Evolutionary conservation across 1,140 invertebrate genomes (phyloP).

Genomic region (Drosophila rhopaloa): DNA sequence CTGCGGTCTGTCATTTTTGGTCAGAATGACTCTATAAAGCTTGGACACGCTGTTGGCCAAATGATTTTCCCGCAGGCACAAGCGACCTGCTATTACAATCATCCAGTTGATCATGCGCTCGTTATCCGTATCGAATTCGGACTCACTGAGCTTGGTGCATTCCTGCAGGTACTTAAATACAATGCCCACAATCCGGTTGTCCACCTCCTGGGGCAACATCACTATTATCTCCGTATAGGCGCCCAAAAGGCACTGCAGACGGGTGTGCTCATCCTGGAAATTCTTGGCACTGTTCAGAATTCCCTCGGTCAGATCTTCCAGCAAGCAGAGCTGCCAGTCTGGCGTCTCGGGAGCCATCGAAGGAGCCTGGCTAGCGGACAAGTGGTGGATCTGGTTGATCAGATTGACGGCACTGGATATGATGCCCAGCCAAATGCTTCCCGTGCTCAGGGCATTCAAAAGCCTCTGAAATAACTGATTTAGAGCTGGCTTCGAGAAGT

Average conservation of each 20-base stretch:
- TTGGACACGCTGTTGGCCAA: conserved; percentile 49
- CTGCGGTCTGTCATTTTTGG: conserved; percentile 73
- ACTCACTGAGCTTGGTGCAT: conserved; percentile 61
- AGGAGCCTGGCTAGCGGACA: conserved; percentile 58
- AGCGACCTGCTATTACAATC: conserved; percentile 71
- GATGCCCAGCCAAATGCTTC: conserved; percentile 62
- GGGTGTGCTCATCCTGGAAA: conserved; percentile 53
- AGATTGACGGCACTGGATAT: conserved; percentile 60
- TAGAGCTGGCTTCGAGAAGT: conserved; percentile 70
- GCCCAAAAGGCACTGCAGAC: conserved; percentile 55
- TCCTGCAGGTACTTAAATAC: conserved; percentile 68
- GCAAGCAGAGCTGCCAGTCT: conserved; percentile 45
- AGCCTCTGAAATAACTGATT: conserved; percentile 71
- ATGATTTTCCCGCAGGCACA: conserved; percentile 61
- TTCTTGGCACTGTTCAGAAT: conserved; percentile 28
- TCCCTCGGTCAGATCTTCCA: conserved; percentile 37
- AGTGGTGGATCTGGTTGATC: conserved; percentile 52
- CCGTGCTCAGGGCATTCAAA: conserved; percentile 39
- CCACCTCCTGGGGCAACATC: conserved; percentile 37
- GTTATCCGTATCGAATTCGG: conserved; percentile 74
- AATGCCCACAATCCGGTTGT: conserved; percentile 52
- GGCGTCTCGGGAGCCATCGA: conserved; percentile 4
- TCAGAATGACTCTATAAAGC: conserved; percentile 64
- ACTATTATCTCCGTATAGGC: conserved; percentile 73
- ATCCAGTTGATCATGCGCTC: conserved; percentile 79